Base-by-base conservation (phyloP, 2,888 invertebrate genomes). In the Noctua fimbriata region DNA sequence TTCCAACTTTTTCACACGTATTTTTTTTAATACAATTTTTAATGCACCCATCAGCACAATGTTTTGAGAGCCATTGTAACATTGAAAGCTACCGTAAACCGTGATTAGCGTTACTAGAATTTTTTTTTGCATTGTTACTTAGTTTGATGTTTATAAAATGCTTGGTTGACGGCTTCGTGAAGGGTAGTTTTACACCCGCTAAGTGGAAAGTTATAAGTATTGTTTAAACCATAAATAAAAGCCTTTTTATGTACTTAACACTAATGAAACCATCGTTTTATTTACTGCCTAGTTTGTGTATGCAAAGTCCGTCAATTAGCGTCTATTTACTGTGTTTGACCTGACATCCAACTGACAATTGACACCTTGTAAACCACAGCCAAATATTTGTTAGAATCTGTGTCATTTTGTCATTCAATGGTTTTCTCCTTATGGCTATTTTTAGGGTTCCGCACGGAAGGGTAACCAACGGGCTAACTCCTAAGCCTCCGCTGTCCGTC, bases 331-430 rank as follows among this genome's bases (percentile, higher is more conserved):
- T 44, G 3, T 87, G 21, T 76, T 79, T 79, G 73, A 76, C 28
- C 14, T 87, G 52, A 71, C 84, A 79, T 66, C 21, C 16, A 14
- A 60, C 52, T 76, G 87, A 16, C 44, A 83, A 82, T 58, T 76
- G 58, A 65, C 60, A 52, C 41, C 41, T 71, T 47, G 65, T 58
- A 36, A 58, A 55, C 47, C 32, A 32, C 9, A 55, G 18, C 12
- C n/a, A 76, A 83, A 83, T 84, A 72, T 79, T 82, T 82, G 70
- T 75, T 72, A 41, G 10, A 12, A 49, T 58, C 18, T n/a, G 16
- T 74, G n/a, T 66, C 18, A 65, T 12, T 69, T 24, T 63, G 28
- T 67, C 21, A 60, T 69, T 28, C 7, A 58, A 36, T 21, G 49
- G 55, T n/a, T 76, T 83, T 60, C 6, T 44, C 32, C 7, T 1